Base-by-base conservation (phyloP, 2,113 vertebrate genomes). In the Tachuris rubrigastra region DNA sequence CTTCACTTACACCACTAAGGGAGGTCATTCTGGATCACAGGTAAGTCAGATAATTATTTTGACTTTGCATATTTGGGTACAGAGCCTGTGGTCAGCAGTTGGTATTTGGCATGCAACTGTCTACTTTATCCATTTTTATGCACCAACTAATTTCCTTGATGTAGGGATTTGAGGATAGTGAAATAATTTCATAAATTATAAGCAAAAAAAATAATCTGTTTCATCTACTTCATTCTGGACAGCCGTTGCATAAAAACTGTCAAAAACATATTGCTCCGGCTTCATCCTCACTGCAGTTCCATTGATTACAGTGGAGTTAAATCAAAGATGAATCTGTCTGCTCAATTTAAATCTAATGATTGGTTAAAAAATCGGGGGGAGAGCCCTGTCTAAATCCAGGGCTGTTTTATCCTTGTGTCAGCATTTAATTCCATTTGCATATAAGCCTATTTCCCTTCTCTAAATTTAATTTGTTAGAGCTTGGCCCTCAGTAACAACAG, bases 351-450 rank as follows among this genome's bases (percentile, higher is more conserved):
- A 97, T 97, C 87, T 97, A 94, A 95, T 94, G 91, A 97, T 96
- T 97, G 96, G 80, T 94, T 91, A 88, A 97, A 97, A 97, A 95
- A 68, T 97, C 17, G 0, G 77, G 93, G 87, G 82, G 88, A 93
- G 87, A 96, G 89, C 59, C 27, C 68, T 86, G 46, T 69, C 94
- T 97, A 97, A 96, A 98, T 96, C 95, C 97, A 97, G 90, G 84
- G 68, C 94, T 94, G 72, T 97, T 98, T 97, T 97, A 97, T 98
- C 97, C 97, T 97, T 96, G 94, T 97, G 84, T 97, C 97, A 97
- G 96, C 91, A 90, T 96, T 97, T 98, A 97, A 98, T 97, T 97
- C 97, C 88, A 97, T 98, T 98, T 98, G 96, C 97, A 98, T 98
- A 97, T 97, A 97, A 97, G 96, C 81, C 90, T 97, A 92, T 97